Evolutionary conservation across 2,113 vertebrate genomes (phyloP).

Genomic region (Thermophis baileyi): DNA sequence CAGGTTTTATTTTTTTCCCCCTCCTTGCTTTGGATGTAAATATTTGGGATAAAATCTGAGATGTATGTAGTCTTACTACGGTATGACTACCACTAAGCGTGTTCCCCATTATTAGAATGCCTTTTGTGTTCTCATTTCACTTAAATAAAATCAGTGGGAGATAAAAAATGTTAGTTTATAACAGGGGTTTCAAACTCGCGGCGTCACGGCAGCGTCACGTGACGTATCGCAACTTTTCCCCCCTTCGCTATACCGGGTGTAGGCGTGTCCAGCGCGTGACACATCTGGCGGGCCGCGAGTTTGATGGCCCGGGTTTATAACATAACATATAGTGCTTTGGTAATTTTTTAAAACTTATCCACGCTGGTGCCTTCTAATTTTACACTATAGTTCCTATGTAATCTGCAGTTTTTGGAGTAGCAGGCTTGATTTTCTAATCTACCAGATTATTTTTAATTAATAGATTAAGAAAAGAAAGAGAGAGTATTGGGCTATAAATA

Average conservation of each 20-base stretch:
- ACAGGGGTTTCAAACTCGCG: no score
- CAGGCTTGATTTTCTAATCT: neutral
- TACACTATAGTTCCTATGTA: neutral
- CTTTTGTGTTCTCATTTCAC: neutral
- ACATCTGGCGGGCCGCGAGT: no score
- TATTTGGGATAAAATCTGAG: neutral
- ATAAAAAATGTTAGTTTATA: neutral
- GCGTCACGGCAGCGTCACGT: no score
- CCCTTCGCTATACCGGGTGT: no score
- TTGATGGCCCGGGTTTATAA: no score
- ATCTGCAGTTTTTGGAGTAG: neutral
- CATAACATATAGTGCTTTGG: neutral
- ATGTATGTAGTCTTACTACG: neutral
- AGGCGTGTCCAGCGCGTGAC: no score
- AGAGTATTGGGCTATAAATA: neutral
- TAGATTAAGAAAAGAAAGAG: neutral
- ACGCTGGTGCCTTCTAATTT: neutral
- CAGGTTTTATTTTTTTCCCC: accelerated
- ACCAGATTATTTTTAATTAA: neutral
- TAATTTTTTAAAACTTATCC: neutral
- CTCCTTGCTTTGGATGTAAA: neutral
- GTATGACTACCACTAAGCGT: neutral
- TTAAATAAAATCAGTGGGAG: neutral
- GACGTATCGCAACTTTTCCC: no score
- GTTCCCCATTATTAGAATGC: neutral